phyloP scores from a whole-genome alignment of 2,797 vertebrate genomes.

The Mus caroli region DNA sequence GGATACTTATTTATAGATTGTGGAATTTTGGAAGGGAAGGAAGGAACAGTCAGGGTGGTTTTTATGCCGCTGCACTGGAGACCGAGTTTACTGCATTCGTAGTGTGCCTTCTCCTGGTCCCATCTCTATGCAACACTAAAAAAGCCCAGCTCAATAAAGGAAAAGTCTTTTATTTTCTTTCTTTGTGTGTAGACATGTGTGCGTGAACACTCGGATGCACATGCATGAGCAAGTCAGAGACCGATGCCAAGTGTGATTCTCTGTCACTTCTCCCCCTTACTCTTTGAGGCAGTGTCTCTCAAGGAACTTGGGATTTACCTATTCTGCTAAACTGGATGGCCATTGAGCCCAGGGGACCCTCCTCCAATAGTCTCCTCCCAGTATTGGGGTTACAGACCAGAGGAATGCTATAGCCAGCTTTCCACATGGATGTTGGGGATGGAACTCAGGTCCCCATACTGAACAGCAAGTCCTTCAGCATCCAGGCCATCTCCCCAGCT shows the following conservation, averaged over 20 bases:
- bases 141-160: slow-evolving; percentile 64
- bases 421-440: not conserved
- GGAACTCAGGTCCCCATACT: not conserved
- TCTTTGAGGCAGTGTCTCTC: not conserved
- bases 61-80: slow-evolving; percentile 61
- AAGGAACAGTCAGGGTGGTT: slow-evolving; percentile 59
- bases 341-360: not conserved
- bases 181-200: not conserved
- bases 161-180: slow-evolving; percentile 32
- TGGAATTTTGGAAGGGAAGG: slow-evolving; percentile 54
- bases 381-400: not conserved
- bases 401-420: too few species aligned
- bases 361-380: not conserved
- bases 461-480: not conserved
- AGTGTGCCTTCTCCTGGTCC: slow-evolving; percentile 37
- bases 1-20: slow-evolving; percentile 79
- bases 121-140: slow-evolving; percentile 63
- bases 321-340: not conserved
- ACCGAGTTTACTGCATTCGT: slow-evolving; percentile 56
- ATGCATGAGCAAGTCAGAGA: not conserved
- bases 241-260: not conserved
- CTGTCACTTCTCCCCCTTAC: not conserved
- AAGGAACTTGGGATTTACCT: not conserved
- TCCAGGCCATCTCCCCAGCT: not conserved
- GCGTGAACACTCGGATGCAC: not conserved